Percentiles rank a stretch among this genome's conserved stretches.
Evolutionary conservation across 2,797 vertebrate species (phyloP).

Genomic region (Danionella dracula): DNA sequence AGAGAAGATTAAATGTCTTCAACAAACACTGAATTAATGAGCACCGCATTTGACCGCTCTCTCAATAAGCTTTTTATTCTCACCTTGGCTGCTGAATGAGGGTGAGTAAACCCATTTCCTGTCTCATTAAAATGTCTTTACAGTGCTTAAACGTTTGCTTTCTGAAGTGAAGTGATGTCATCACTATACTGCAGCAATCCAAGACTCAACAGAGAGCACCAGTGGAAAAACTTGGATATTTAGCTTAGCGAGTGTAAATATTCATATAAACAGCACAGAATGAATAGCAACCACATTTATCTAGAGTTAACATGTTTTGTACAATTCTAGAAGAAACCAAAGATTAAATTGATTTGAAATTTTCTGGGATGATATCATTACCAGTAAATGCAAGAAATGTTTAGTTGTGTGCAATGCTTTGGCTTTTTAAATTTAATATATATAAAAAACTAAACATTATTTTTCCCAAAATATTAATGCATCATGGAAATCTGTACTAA

Average conservation of each 20-base stretch:
- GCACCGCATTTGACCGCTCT: not conserved
- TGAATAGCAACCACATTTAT: not conserved
- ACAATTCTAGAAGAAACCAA: too few species aligned
- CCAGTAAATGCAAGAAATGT: too few species aligned
- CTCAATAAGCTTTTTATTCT: slow-evolving; percentile 31
- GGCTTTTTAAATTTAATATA: too few species aligned
- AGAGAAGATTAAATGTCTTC: too few species aligned
- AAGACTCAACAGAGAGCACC: not conserved
- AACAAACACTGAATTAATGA: too few species aligned
- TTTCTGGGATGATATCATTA: too few species aligned
- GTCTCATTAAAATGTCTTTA: slow-evolving; percentile 19
- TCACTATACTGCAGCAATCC: not conserved
- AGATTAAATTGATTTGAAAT: too few species aligned
- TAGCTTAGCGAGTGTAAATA: not conserved
- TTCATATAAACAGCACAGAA: not conserved
- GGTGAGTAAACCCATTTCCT: slow-evolving; percentile 11
- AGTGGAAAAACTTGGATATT: not conserved
- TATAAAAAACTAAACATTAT: too few species aligned
- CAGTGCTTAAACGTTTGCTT: not conserved
- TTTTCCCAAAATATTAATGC: too few species aligned
- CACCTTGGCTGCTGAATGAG: slow-evolving; percentile 25
- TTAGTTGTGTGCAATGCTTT: too few species aligned
- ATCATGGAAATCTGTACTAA: too few species aligned
- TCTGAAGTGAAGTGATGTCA: not conserved
- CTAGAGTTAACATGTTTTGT: not conserved